phyloP scores from a whole-genome alignment of 2,113 vertebrate genomes.

The Sapajus apella region DNA sequence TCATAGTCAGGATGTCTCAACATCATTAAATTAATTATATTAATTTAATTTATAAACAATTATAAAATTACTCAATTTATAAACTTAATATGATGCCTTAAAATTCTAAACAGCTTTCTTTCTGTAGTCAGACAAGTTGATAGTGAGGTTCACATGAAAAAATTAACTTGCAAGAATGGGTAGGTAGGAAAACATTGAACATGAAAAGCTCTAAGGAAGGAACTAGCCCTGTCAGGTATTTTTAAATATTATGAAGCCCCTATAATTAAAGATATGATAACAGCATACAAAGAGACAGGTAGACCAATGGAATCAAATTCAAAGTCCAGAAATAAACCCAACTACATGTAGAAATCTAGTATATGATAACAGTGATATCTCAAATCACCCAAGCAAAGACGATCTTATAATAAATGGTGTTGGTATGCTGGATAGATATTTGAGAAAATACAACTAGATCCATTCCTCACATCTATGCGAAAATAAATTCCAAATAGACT shows the following conservation, averaged over 20 bases:
- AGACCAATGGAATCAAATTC: background rate
- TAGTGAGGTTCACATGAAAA: background rate
- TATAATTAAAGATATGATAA: background rate
- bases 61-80: background rate
- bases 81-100: background rate
- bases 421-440: background rate
- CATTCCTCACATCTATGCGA: background rate
- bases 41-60: too few relatives aligned
- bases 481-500: slow-evolving; percentile 3
- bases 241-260: background rate
- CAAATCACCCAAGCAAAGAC: background rate
- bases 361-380: background rate
- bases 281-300: background rate
- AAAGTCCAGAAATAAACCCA: background rate
- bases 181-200: background rate
- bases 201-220: background rate
- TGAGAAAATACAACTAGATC: background rate
- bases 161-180: background rate
- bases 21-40: background rate
- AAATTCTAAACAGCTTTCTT: background rate
- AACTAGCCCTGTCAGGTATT: background rate
- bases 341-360: background rate
- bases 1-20: background rate
- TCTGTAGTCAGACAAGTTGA: background rate
- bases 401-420: background rate